Conservation (phyloP, 2,113 vertebrate species). For the Cariama cristata region DNA sequence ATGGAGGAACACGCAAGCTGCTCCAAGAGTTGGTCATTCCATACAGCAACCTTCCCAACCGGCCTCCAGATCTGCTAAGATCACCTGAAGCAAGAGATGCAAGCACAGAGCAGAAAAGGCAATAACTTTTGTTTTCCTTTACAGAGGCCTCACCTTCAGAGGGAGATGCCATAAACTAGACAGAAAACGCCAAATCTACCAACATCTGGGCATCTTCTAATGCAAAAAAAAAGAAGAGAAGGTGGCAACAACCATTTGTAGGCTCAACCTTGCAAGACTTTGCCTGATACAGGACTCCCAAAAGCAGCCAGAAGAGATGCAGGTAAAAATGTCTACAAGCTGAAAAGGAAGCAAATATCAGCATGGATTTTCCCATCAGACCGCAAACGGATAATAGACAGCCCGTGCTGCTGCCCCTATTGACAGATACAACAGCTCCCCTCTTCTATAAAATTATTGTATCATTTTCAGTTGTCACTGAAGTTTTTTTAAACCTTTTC, state of each 20-base stretch:
- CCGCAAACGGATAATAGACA: neutral
- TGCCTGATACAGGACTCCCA: neutral
- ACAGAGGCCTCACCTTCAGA: neutral
- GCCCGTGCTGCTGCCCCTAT: neutral
- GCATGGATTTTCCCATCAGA: slow-evolving; percentile 3
- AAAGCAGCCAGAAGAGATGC: neutral
- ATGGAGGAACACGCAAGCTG: neutral
- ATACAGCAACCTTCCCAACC: neutral
- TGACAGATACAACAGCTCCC: neutral
- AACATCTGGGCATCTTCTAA: neutral
- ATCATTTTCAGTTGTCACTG: slow-evolving; percentile 9
- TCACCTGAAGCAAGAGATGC: neutral
- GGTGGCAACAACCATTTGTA: neutral
- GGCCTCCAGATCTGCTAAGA: neutral
- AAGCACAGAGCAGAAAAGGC: neutral
- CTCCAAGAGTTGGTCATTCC: neutral
- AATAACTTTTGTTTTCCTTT: neutral
- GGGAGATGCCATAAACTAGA: neutral
- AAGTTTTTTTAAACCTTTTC: slow-evolving; percentile 5
- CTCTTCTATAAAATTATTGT: neutral
- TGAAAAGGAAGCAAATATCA: neutral
- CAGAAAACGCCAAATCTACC: neutral
- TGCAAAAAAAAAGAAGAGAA: neutral
- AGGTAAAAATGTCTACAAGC: neutral
- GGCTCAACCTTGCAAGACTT: neutral